Evolutionary conservation across 2,888 invertebrate genomes (phyloP).

Genomic region (Ectemnius lituratus): DNA sequence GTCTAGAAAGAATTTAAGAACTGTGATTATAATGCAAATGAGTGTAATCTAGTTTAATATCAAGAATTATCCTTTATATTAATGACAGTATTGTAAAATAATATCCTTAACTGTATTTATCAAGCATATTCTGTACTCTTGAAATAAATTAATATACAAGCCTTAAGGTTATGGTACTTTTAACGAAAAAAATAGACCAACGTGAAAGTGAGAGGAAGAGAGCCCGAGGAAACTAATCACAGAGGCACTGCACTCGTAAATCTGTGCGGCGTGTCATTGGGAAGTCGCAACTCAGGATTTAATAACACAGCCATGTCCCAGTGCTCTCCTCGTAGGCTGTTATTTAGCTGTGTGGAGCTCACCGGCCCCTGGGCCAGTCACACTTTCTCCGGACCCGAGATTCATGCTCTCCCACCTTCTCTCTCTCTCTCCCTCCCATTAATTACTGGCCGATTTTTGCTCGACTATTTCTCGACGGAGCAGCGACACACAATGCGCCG

Average conservation of each 20-base stretch:
- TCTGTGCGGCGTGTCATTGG: constrained; percentile 73
- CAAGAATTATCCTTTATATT: not conserved
- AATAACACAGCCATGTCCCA: constrained; percentile 71
- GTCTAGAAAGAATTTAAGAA: too few species aligned
- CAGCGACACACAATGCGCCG: too few species aligned
- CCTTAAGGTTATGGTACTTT: too few species aligned
- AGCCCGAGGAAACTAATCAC: constrained; percentile 74
- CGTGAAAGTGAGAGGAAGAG: not conserved
- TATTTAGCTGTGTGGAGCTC: constrained; percentile 71
- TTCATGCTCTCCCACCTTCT: constrained; percentile 6
- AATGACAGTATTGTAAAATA: not conserved
- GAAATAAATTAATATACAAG: too few species aligned
- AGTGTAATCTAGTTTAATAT: too few species aligned
- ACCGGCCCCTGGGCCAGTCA: constrained; percentile 65
- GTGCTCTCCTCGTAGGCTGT: constrained; percentile 68
- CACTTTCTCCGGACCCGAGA: constrained; percentile 54
- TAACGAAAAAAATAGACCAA: not conserved
- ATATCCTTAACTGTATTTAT: too few species aligned
- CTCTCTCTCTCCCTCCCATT: not conserved
- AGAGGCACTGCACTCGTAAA: constrained; percentile 72
- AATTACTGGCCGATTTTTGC: constrained; percentile 2
- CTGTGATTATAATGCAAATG: too few species aligned
- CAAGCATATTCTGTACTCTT: too few species aligned
- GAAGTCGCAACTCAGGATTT: constrained; percentile 73
- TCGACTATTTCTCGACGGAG: too few species aligned